Evolutionary conservation across 30 jellyfish, hydroid and myxozoan species (phyloP).

Genomic region (Turritopsis rubra): DNA sequence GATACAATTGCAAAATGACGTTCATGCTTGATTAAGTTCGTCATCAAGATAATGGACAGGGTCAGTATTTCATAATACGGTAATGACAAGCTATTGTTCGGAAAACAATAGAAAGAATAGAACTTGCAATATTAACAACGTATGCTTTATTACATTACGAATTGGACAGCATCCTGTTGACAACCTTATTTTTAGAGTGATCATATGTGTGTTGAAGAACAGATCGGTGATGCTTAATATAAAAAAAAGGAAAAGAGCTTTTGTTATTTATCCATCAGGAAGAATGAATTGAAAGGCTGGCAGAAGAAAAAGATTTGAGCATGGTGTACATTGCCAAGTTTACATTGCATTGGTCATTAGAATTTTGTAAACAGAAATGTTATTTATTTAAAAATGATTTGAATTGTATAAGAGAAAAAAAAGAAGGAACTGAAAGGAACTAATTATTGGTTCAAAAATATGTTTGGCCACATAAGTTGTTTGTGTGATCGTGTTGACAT

Average conservation of each 20-base stretch:
- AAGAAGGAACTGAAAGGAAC: not conserved
- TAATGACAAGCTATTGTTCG: not conserved
- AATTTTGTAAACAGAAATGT: too few relatives aligned
- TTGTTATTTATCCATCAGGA: not conserved
- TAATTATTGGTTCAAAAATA: too few relatives aligned
- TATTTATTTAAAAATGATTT: too few relatives aligned
- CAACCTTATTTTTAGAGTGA: not conserved
- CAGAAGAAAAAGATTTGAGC: not conserved
- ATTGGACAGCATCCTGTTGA: not conserved
- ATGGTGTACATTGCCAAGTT: not conserved
- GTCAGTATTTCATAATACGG: not conserved
- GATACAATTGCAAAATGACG: not conserved
- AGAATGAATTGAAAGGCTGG: not conserved
- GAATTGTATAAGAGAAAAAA: not conserved
- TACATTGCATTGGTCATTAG: too few relatives aligned
- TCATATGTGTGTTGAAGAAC: not conserved
- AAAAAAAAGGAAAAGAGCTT: too few relatives aligned
- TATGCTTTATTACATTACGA: not conserved
- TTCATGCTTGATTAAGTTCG: not conserved
- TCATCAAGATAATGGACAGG: not conserved
- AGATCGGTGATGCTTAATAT: not conserved
- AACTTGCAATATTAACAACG: not conserved
- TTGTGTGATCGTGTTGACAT: not conserved
- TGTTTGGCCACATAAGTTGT: not conserved
- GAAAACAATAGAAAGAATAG: not conserved